phyloP scores from a whole-genome alignment of 2,888 invertebrate species.

The Plutella xylostella region DNA sequence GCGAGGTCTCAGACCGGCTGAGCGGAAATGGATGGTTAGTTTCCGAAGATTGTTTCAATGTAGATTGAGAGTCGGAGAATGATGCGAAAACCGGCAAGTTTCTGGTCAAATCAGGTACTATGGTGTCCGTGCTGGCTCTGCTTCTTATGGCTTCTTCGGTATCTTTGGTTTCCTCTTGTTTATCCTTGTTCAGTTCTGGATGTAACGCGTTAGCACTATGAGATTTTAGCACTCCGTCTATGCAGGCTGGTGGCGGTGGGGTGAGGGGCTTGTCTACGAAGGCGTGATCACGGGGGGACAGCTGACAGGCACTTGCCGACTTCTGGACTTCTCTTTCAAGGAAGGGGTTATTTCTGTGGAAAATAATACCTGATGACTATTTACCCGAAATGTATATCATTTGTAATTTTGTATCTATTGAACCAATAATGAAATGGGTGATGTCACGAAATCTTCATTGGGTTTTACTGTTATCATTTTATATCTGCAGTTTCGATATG shows the following conservation, averaged over 20 bases:
- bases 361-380: too few species aligned
- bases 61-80: too few species aligned
- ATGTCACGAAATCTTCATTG: too few species aligned
- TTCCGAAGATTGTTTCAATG: too few species aligned
- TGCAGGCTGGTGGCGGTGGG: slow-evolving; percentile 27
- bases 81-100: slow-evolving; percentile 26
- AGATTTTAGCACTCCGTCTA: slow-evolving; percentile 55
- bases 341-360: slow-evolving; percentile 60
- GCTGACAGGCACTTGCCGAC: slow-evolving; percentile 72
- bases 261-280: slow-evolving; percentile 38
- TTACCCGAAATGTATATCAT: too few species aligned
- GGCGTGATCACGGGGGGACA: slow-evolving; percentile 48
- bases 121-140: slow-evolving; percentile 47
- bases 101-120: slow-evolving; percentile 36
- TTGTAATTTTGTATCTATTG: too few species aligned
- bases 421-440: too few species aligned
- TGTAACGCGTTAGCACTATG: slow-evolving; percentile 57
- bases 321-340: slow-evolving; percentile 72
- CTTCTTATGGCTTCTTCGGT: slow-evolving; percentile 44
- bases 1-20: slow-evolving; percentile 25
- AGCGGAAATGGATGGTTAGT: too few species aligned
- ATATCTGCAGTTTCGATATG: slow-evolving; percentile 24
- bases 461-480: neutral
- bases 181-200: slow-evolving; percentile 29
- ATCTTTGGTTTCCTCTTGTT: slow-evolving; percentile 28